Base-by-base conservation (phyloP, 2,113 vertebrate species). In the Passer domesticus region DNA sequence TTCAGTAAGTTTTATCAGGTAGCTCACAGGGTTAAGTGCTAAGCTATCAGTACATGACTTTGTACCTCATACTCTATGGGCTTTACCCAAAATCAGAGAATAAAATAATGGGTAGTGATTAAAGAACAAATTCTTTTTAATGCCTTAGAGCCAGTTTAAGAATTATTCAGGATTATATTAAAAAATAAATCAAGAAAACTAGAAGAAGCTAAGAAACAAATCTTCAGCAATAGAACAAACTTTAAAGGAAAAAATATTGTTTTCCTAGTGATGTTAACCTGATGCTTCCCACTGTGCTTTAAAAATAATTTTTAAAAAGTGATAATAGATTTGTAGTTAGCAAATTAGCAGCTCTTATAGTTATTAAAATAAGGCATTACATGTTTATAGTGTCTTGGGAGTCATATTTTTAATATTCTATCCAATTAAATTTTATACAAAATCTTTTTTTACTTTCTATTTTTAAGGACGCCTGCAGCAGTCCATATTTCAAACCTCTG, bases 61-160 rank as follows among this genome's bases (percentile, higher is more conserved):
- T 58, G 22, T 64, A 20, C 7, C 1, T 0, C 4, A 14, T 47
- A 5, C 1, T 13, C 6, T 16, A 3, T 72, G 18, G 33, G 11
- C 10, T 80, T 64, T 63, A 60, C 6, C 11, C 13, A 47, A 56
- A 63, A 47, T 73, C 27, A 66, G 13, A 77, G 17, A 44, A 30
- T 50, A 23, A 68, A 89, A 43, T 22, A 66, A 17, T 0, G 0
- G 43, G 19, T 20, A 37, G 8, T 39, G 20, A 5, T 73, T 68
- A 43, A 79, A 76, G 44, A 67, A 2, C 4, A 59, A 6, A 31
- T 62, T 64, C 8, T 56, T 62, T 79, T 47, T 47, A 64, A 28
- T 58, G 18, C 6, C 6, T 73, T 62, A 27, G 14, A 25, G 30
- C 4, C 5, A 55, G 8, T n/a, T 91, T 58, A 62, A 66, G 30